Evolutionary conservation across 2,888 invertebrate genomes (phyloP).

Genomic region (Apomyelois bistriatella): DNA sequence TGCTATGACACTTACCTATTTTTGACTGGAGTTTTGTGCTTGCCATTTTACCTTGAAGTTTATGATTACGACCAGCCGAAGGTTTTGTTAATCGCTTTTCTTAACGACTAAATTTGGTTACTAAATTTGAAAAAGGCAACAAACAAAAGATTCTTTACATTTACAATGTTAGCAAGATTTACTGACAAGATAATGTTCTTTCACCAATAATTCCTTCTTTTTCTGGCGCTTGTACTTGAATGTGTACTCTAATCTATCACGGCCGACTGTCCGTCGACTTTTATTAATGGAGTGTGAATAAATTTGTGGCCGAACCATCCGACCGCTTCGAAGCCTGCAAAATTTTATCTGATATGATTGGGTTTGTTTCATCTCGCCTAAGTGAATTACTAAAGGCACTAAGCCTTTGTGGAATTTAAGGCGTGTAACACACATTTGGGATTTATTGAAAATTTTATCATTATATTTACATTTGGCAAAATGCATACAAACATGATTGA

Average conservation of each 20-base stretch:
- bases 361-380: constrained; percentile 7
- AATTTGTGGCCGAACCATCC: constrained; percentile 41
- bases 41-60: not conserved
- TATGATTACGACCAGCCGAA: constrained; percentile 1
- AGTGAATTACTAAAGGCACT: constrained; percentile 9
- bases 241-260: constrained; percentile 57
- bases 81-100: not conserved
- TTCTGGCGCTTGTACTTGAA: constrained; percentile 36
- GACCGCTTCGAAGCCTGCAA: not conserved
- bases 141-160: too few species aligned
- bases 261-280: constrained; percentile 47
- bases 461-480: not conserved
- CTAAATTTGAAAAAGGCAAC: too few species aligned
- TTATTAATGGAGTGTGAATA: constrained; percentile 66
- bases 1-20: constrained; percentile 31
- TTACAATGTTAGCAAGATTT: not conserved
- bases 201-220: constrained; percentile 33
- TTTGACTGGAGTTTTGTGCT: constrained; percentile 7
- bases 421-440: not conserved
- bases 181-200: not conserved
- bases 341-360: constrained; percentile 13
- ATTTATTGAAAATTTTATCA: too few species aligned
- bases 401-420: not conserved
- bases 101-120: too few species aligned
- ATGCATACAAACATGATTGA: constrained; percentile 26